Percentiles rank a stretch among this genome's conserved stretches.
Evolutionary conservation across 2,888 invertebrate species (phyloP).

Genomic region (Diarsia mendica): DNA sequence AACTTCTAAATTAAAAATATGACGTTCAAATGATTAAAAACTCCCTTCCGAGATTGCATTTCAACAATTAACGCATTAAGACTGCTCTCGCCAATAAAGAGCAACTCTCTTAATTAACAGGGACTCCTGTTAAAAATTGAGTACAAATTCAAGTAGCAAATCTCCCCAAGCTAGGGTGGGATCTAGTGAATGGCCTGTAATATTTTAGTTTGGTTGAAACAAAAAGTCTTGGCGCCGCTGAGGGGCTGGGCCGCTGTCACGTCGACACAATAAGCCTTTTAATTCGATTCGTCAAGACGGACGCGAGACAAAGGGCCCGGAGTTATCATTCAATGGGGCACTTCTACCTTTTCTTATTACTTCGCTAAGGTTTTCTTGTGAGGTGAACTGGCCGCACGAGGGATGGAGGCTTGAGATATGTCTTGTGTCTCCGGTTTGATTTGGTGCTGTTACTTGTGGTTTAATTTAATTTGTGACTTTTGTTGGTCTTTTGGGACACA

Average conservation of each 20-base stretch:
- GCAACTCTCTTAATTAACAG: slow-evolving; percentile 89
- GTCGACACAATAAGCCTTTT: slow-evolving; percentile 91
- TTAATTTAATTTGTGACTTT: neutral
- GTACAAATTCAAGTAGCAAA: slow-evolving; percentile 90
- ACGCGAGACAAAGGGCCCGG: slow-evolving; percentile 88
- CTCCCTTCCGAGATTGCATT: slow-evolving; percentile 88
- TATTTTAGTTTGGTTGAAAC: slow-evolving; percentile 90
- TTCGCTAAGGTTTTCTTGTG: slow-evolving; percentile 86
- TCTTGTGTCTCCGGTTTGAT: slow-evolving; percentile 49
- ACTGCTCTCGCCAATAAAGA: slow-evolving; percentile 88
- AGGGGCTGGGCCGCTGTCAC: slow-evolving; percentile 86
- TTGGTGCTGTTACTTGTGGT: slow-evolving; percentile 5
- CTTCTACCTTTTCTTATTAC: slow-evolving; percentile 90
- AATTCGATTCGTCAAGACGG: slow-evolving; percentile 90
- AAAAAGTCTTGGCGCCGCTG: slow-evolving; percentile 81
- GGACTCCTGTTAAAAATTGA: slow-evolving; percentile 88
- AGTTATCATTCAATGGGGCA: slow-evolving; percentile 91
- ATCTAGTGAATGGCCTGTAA: slow-evolving; percentile 89
- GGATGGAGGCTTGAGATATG: slow-evolving; percentile 60
- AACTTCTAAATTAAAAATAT: slow-evolving; percentile 85
- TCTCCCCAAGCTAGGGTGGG: slow-evolving; percentile 79
- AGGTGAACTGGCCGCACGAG: slow-evolving; percentile 79
- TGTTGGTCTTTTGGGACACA: neutral
- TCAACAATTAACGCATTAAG: slow-evolving; percentile 90
- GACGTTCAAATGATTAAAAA: slow-evolving; percentile 88